These are phyloP conservation scores for Silurus glanis DNA, from an alignment of 2,113 vertebrate species.

Conservation along the genomic window DNA sequence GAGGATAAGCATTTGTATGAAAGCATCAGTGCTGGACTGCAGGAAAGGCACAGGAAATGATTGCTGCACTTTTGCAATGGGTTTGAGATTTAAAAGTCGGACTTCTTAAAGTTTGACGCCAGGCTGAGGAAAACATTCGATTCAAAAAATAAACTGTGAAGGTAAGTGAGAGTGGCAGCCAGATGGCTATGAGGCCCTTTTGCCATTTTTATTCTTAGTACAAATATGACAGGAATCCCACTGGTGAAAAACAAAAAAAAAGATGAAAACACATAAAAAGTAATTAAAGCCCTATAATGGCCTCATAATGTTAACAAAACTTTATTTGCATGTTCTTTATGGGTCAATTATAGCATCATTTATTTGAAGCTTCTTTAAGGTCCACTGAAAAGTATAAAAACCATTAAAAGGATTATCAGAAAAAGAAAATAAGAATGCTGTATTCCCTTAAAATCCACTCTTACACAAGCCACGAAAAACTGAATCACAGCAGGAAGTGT, in stretches of 20 bases:
- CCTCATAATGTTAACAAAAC: neutral
- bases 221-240: neutral
- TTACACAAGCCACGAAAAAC: neutral
- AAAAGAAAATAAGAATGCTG: neutral
- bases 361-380: constrained; percentile 2
- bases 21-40: neutral
- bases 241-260: neutral
- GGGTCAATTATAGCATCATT: neutral
- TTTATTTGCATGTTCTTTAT: neutral
- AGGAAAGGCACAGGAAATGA: constrained; percentile 8
- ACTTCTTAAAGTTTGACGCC: constrained; percentile 5
- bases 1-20: neutral
- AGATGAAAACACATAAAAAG: neutral
- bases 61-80: neutral
- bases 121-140: neutral
- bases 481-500: neutral
- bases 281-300: neutral
- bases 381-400: neutral
- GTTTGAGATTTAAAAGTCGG: constrained; percentile 5
- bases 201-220: constrained; percentile 1
- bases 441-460: neutral
- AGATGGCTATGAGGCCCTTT: neutral
- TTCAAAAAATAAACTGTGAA: constrained; percentile 16
- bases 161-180: constrained; percentile 1
- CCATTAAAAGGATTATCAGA: neutral